These are phyloP conservation scores for Coptotermes formosanus DNA, from an alignment of 1,140 invertebrate genomes.

Conservation along the genomic window DNA sequence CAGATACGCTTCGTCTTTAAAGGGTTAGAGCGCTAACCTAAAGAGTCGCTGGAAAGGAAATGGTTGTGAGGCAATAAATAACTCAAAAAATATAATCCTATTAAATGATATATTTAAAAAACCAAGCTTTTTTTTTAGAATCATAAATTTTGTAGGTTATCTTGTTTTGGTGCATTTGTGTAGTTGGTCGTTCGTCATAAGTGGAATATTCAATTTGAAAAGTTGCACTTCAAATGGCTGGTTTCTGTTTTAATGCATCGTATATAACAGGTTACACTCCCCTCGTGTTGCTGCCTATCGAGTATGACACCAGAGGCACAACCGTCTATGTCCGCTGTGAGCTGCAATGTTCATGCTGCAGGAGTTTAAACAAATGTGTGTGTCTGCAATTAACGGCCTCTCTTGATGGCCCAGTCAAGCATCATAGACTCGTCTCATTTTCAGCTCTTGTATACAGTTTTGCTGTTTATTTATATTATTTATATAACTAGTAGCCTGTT, in stretches of 20 bases:
- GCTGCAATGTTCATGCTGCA: background rate
- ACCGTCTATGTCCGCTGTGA: background rate
- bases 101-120: background rate
- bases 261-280: background rate
- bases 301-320: background rate
- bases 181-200: background rate
- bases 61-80: background rate
- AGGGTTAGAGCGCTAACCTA: no score
- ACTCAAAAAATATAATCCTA: background rate
- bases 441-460: background rate
- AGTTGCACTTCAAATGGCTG: background rate
- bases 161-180: background rate
- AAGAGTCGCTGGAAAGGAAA: background rate
- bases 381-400: background rate
- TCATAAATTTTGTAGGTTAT: background rate
- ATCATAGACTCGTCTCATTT: background rate
- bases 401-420: background rate
- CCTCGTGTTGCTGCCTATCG: background rate
- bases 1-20: no score
- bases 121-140: background rate
- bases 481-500: background rate
- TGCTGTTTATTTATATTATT: background rate
- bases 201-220: constrained; percentile 2
- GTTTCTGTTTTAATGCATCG: constrained; percentile 12
- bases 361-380: background rate